A percentile compares a stretch with the other conserved stretches of the same genome.
Evolutionary conservation across 2,888 invertebrate genomes (phyloP).

Genomic region (Platypus cylindrus): DNA sequence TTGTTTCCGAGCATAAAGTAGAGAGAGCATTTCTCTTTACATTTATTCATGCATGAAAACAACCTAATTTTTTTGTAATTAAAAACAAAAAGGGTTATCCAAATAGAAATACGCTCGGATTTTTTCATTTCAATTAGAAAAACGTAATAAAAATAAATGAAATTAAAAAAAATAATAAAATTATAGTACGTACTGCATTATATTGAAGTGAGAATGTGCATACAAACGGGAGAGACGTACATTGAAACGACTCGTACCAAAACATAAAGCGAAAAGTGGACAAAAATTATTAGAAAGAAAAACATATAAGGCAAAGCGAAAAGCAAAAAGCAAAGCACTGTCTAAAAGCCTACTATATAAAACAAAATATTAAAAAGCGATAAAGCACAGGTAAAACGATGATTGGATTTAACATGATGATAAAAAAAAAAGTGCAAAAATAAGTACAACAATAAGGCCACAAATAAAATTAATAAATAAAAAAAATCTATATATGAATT

Average conservation of each 20-base stretch:
- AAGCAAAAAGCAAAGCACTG: constrained; percentile 21
- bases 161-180: constrained; percentile 6
- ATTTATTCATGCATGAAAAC: too few relatives aligned
- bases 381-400: constrained; percentile 16
- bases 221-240: too few relatives aligned
- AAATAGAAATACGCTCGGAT: too few relatives aligned
- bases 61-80: too few relatives aligned
- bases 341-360: constrained; percentile 23
- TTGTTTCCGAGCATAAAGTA: too few relatives aligned
- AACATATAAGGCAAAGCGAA: constrained; percentile 19
- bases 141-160: constrained; percentile 23
- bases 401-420: constrained; percentile 17
- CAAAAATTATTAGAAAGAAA: too few relatives aligned
- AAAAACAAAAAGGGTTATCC: constrained; percentile 33
- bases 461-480: constrained; percentile 15
- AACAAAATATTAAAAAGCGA: constrained; percentile 20
- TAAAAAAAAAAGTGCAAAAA: constrained; percentile 11
- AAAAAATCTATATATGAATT: constrained; percentile 5
- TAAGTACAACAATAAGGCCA: constrained; percentile 6
- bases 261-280: too few relatives aligned
- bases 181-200: too few relatives aligned
- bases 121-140: too few relatives aligned
- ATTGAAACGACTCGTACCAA: constrained; percentile 5
- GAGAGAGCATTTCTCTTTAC: too few relatives aligned
- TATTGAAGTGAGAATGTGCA: too few relatives aligned